Base-by-base conservation (phyloP, 2,113 vertebrate genomes). In the Eublepharis macularius region DNA sequence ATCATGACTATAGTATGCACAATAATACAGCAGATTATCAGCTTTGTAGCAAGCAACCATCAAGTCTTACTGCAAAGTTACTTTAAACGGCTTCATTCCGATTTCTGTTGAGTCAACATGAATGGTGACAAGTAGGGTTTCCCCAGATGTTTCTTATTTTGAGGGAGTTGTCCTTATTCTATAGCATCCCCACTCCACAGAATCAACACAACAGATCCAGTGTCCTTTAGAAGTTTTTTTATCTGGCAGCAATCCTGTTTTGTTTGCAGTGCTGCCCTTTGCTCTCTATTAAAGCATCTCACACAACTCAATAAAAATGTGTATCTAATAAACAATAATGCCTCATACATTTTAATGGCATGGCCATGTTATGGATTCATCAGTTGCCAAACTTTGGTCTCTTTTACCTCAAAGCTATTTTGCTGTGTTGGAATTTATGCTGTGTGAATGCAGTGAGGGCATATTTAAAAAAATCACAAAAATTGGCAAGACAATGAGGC, bases 351-450 rank as follows among this genome's bases (percentile, higher is more conserved):
- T 90, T 90, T 85, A 93, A 75, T 29, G 1, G 0, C 76, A 81
- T 24, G 47, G 70, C 8, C 45, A 73, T 32, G 83, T 63, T 57
- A 90, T 75, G 26, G 45, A 85, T 91, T 60, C 36, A 83, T 87
- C 81, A 39, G 90, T 92, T 91, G 86, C 80, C 76, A 92, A 2
- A 19, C 86, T 89, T 76, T 70, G 87, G 32, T 2, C 6, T 86
- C 60, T 87, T n/a, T 73, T 73, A 80, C 10, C 72, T 78, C 14
- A 76, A 41, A 60, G 83, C n/a, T 82, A 11, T 2, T 86, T 88
- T 84, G 70, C 73, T 84, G 11, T 49, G 69, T 80, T 86, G 74
- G 76, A 80, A 80, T 80, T 17, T 87, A 32, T 69, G 34, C 76
- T 89, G 75, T 86, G 84, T 14, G 84, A 87, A 89, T 45, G 84